phyloP scores from a whole-genome alignment of 2,888 invertebrate genomes.

The Margaritifera margaritifera region DNA sequence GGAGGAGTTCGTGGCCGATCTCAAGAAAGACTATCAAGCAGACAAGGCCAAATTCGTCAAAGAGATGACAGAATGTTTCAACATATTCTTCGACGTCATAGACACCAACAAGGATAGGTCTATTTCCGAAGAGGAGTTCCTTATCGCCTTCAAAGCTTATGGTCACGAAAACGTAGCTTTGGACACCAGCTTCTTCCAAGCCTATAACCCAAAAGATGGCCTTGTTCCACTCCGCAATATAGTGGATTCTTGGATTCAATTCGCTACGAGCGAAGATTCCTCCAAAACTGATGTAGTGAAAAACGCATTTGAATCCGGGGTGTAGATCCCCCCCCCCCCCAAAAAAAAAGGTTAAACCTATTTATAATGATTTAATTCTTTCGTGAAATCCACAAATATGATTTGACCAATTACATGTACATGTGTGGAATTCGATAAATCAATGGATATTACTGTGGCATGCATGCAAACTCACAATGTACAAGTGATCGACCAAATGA shows the following conservation, averaged over 20 bases:
- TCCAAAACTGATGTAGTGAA: conserved; percentile 32
- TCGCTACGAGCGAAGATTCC: conserved; percentile 25
- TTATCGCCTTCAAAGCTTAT: conserved; percentile 47
- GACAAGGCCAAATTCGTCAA: conserved; percentile 30
- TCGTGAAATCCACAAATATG: no score
- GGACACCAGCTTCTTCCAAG: conserved; percentile 39
- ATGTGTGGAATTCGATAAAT: no score
- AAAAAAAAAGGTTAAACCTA: no score
- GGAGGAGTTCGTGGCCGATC: conserved; percentile 25
- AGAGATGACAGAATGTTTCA: conserved; percentile 39
- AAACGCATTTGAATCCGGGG: conserved; percentile 37
- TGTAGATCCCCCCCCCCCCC: no score
- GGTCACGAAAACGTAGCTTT: conserved; percentile 47
- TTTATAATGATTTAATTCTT: no score
- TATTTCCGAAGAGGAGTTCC: conserved; percentile 46
- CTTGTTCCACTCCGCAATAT: conserved; percentile 41
- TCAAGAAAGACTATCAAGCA: conserved; percentile 19
- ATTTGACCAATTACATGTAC: no score
- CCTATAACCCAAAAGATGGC: conserved; percentile 29
- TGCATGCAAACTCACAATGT: no score
- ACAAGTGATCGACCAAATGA: no score
- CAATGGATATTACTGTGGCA: no score
- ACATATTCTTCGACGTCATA: conserved; percentile 44
- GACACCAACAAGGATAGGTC: conserved; percentile 49
- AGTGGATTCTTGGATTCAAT: conserved; percentile 42